Percentiles rank a stretch among this genome's conserved stretches.
Evolutionary conservation across 1,140 invertebrate species (phyloP).

Genomic region (Drosophila bocki): DNA sequence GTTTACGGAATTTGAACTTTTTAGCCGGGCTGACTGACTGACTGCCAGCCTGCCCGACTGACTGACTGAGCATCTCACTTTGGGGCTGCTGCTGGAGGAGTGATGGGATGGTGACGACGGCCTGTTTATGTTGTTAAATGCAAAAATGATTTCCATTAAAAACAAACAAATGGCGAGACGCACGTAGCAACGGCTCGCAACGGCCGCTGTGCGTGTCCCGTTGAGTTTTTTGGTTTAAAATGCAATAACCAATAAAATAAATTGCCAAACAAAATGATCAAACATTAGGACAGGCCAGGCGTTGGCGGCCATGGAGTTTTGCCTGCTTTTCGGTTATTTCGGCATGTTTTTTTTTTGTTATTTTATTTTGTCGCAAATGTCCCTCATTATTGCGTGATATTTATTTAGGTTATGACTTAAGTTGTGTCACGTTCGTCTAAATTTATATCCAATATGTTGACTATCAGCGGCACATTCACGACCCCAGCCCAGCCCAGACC

Average conservation of each 20-base stretch:
- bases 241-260: slow-evolving; percentile 84
- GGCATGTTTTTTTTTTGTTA: slow-evolving; percentile 35
- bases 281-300: slow-evolving; percentile 63
- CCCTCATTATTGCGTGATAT: slow-evolving; percentile 82
- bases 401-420: slow-evolving; percentile 84
- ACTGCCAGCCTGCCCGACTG: slow-evolving; percentile 3
- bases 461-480: slow-evolving; percentile 71
- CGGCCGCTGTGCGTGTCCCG: slow-evolving; percentile 41
- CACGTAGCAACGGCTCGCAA: slow-evolving; percentile 56
- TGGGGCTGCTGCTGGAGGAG: slow-evolving; percentile 18
- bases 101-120: slow-evolving; percentile 42
- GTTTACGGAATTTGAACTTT: slow-evolving; percentile 80
- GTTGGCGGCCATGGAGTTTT: slow-evolving; percentile 28
- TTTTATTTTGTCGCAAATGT: slow-evolving; percentile 79
- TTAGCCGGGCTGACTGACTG: slow-evolving; percentile 37
- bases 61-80: slow-evolving; percentile 50
- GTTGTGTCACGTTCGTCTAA: slow-evolving; percentile 79
- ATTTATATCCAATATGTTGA: slow-evolving; percentile 83
- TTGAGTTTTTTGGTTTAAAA: slow-evolving; percentile 73
- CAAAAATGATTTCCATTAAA: slow-evolving; percentile 82
- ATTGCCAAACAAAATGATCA: slow-evolving; percentile 81
- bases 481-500: slow-evolving; percentile 40
- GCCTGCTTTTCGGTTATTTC: slow-evolving; percentile 29
- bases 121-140: slow-evolving; percentile 82
- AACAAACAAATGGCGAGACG: slow-evolving; percentile 67